Conservation (phyloP, 2,888 invertebrate genomes). For the Panzeria rudis region DNA sequence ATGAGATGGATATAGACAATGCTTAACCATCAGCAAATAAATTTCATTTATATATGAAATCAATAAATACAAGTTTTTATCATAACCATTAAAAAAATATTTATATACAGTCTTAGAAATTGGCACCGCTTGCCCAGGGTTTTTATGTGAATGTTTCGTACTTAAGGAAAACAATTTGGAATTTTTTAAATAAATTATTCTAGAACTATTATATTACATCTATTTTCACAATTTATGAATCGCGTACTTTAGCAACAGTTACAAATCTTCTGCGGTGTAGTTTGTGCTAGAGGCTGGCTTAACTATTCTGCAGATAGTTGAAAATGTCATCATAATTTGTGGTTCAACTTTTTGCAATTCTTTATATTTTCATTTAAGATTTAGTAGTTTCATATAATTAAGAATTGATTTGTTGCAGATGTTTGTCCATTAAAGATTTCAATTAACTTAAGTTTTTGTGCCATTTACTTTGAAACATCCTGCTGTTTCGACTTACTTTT, state of each 20-base stretch:
- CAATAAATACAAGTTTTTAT: no score
- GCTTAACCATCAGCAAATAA: no score
- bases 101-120: no score
- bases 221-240: background rate
- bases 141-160: no score
- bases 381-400: slow-evolving; percentile 49
- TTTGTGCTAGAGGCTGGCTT: background rate
- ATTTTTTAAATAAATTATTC: no score
- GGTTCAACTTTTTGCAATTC: slow-evolving; percentile 19
- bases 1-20: no score
- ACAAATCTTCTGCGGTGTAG: background rate
- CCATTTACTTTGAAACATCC: slow-evolving; percentile 37
- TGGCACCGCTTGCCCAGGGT: no score
- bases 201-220: no score
- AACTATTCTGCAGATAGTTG: background rate
- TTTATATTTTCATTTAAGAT: slow-evolving; percentile 14
- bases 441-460: slow-evolving; percentile 38
- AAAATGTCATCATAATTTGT: slow-evolving; percentile 33
- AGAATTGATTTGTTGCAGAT: slow-evolving; percentile 59
- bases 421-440: slow-evolving; percentile 58
- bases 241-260: background rate
- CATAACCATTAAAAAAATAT: no score
- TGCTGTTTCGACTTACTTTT: background rate
- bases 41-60: no score
- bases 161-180: no score